phyloP scores from a whole-genome alignment of 2,888 invertebrate species.

The Perizoma affinitatum region DNA sequence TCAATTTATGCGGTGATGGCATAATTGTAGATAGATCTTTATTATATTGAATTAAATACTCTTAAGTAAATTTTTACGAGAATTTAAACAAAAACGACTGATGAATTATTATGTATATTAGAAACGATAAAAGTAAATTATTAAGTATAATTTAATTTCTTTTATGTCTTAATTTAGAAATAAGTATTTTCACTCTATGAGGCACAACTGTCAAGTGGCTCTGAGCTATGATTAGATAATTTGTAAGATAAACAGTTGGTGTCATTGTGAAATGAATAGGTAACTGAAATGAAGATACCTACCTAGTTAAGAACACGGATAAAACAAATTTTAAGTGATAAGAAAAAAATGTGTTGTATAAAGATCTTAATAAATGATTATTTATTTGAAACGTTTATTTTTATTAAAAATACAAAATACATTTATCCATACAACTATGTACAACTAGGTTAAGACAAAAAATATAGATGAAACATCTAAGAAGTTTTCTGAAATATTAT shows the following conservation, averaged over 20 bases:
- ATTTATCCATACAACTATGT: too few species aligned
- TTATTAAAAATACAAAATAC: not conserved
- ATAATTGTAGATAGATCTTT: too few species aligned
- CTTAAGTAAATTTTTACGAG: constrained; percentile 25
- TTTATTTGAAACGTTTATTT: constrained; percentile 2
- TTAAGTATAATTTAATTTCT: constrained; percentile 10
- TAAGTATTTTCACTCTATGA: constrained; percentile 39
- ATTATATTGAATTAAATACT: constrained; percentile 4
- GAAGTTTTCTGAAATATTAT: too few species aligned
- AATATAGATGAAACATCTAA: too few species aligned
- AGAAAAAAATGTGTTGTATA: too few species aligned
- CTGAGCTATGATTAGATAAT: constrained; percentile 33
- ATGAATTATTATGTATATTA: constrained; percentile 34
- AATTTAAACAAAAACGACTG: constrained; percentile 38
- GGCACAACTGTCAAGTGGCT: constrained; percentile 35
- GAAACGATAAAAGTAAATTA: constrained; percentile 3
- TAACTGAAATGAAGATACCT: not conserved
- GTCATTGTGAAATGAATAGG: constrained; percentile 15
- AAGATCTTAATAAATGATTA: constrained; percentile 17
- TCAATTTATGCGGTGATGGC: too few species aligned
- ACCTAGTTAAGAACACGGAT: too few species aligned
- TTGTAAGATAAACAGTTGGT: constrained; percentile 16
- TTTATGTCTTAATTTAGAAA: constrained; percentile 13
- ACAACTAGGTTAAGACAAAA: too few species aligned
- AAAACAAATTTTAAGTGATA: not conserved